phyloP scores from a whole-genome alignment of 1,140 invertebrate species.

The Radopholus similis region DNA sequence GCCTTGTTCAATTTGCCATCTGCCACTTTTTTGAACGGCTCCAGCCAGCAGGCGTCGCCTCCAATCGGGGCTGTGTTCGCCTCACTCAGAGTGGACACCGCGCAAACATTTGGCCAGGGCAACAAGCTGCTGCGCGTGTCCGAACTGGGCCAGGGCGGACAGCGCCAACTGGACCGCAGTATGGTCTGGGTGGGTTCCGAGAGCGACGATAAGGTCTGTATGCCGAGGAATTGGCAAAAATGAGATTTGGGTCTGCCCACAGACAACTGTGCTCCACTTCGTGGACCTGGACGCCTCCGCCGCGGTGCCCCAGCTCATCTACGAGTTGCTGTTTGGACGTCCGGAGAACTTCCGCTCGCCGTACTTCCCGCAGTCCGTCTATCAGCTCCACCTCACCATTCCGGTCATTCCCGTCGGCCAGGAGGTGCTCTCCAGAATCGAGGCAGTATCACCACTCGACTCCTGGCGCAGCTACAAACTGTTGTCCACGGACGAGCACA shows the following conservation, averaged over 20 bases:
- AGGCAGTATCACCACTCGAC: not conserved
- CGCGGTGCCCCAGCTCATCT: conserved; percentile 6
- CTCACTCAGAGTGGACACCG: not conserved
- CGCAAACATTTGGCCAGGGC: conserved; percentile 6
- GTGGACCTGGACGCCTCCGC: conserved; percentile 12
- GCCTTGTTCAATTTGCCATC: not conserved
- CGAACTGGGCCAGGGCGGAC: not conserved
- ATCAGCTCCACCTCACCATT: not conserved
- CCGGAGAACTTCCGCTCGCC: conserved; percentile 11
- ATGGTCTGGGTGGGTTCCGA: conserved; percentile 4
- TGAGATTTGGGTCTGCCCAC: not conserved
- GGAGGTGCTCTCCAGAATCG: conserved; percentile 6
- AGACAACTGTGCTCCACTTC: conserved; percentile 5
- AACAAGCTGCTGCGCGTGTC: not conserved
- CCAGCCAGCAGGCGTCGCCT: not conserved
- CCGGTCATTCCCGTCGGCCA: not conserved
- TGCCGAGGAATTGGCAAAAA: not conserved
- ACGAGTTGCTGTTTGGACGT: conserved; percentile 12
- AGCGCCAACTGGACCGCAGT: not conserved
- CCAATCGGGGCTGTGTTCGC: conserved; percentile 2
- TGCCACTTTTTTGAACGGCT: not conserved
- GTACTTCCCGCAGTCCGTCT: conserved; percentile 8
- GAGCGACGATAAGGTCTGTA: conserved; percentile 13
- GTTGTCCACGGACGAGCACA: not conserved
- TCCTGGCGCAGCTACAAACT: not conserved